phyloP scores from a whole-genome alignment of 2,797 vertebrate genomes.

The Psittacula derbiana region DNA sequence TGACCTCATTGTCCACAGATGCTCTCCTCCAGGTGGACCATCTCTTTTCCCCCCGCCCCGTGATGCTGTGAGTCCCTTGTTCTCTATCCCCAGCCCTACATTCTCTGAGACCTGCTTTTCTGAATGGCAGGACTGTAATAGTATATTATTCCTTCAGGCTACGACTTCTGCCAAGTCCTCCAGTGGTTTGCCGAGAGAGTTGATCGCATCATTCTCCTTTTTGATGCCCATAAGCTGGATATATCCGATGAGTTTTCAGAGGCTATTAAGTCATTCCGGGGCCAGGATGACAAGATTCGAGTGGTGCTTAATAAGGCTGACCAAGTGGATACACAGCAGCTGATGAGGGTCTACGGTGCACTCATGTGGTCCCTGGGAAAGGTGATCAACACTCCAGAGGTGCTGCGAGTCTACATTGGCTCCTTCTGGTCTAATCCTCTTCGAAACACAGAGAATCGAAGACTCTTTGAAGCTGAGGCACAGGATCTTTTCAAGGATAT shows the following conservation, averaged over 20 bases:
- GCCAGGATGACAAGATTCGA: conserved; percentile 96
- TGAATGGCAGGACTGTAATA: background rate
- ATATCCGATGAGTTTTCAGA: conserved; percentile 99
- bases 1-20: background rate
- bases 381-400: conserved; percentile 95
- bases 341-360: conserved; percentile 96
- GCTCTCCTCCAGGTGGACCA: background rate
- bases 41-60: background rate
- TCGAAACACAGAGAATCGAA: conserved; percentile 91
- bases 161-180: conserved; percentile 93
- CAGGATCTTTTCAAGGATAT: conserved; percentile 96
- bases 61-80: background rate
- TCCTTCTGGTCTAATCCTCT: conserved; percentile 96
- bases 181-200: conserved; percentile 97
- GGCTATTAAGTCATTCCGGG: conserved; percentile 92
- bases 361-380: conserved; percentile 99
- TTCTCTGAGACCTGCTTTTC: background rate
- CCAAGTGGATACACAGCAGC: conserved; percentile 96
- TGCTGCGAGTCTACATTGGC: conserved; percentile 92
- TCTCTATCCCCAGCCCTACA: background rate
- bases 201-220: conserved; percentile 94
- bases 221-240: conserved; percentile 97
- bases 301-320: conserved; percentile 97
- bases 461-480: conserved; percentile 91
- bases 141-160: conserved; percentile 77